Conservation (phyloP, 2,888 invertebrate species). For the Diogma glabrata region DNA sequence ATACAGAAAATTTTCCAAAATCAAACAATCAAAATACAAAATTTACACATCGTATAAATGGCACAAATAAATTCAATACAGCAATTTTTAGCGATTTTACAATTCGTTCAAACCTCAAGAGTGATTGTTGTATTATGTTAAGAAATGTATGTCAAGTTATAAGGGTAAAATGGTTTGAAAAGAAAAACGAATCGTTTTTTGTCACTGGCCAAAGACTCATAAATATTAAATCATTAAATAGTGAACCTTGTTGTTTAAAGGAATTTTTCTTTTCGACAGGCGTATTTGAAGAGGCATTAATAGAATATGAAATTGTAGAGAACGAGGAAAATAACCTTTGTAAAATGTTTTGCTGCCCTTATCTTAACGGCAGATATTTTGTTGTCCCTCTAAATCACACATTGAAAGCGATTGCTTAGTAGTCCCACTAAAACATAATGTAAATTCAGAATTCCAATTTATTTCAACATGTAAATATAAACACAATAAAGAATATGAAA, state of each 20-base stretch:
- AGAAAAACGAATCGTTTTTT: too few species aligned
- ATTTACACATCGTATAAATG: too few species aligned
- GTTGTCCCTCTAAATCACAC: neutral
- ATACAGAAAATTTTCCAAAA: neutral
- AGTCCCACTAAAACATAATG: too few species aligned
- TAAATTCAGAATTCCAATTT: too few species aligned
- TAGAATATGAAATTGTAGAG: neutral
- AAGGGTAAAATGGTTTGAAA: too few species aligned
- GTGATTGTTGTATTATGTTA: neutral
- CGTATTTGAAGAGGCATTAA: neutral
- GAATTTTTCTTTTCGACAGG: neutral
- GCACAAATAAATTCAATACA: too few species aligned
- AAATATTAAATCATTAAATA: neutral
- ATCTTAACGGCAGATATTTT: neutral
- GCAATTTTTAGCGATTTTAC: too few species aligned
- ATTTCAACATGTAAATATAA: too few species aligned
- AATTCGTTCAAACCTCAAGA: neutral
- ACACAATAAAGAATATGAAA: too few species aligned
- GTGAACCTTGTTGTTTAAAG: neutral
- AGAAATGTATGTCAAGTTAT: neutral
- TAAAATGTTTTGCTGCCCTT: too few species aligned
- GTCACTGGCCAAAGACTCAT: neutral
- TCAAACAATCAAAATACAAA: neutral
- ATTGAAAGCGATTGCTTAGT: neutral
- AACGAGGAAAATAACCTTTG: neutral